These are phyloP conservation scores for Thamnophis elegans DNA, from an alignment of 2,797 vertebrate species.

Conservation along the genomic window DNA sequence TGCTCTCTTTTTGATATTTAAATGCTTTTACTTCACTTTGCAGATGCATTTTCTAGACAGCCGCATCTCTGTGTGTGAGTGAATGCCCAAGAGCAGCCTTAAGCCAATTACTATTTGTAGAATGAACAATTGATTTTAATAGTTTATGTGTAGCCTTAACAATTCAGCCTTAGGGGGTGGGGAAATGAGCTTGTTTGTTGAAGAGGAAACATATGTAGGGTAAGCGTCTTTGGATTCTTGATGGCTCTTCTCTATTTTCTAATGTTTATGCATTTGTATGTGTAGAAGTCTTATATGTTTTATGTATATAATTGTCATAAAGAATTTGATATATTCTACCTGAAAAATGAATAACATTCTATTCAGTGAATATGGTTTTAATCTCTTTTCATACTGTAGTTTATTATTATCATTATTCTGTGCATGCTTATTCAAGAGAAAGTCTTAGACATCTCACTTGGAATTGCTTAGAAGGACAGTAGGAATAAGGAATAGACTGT, in stretches of 20 bases:
- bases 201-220: slow-evolving; percentile 18
- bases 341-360: neutral
- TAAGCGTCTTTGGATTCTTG: slow-evolving; percentile 28
- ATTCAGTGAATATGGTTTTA: neutral
- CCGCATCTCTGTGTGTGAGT: slow-evolving; percentile 2
- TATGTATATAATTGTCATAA: neutral
- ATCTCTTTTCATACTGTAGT: neutral
- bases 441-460: neutral
- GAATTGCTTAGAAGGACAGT: neutral
- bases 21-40: slow-evolving; percentile 20
- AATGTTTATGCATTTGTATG: neutral
- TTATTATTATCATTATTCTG: neutral
- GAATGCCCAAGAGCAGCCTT: slow-evolving; percentile 7
- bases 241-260: slow-evolving; percentile 19
- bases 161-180: slow-evolving; percentile 7
- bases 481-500: neutral
- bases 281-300: neutral
- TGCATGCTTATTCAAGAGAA: neutral
- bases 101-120: slow-evolving; percentile 33
- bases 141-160: slow-evolving; percentile 19
- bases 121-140: slow-evolving; percentile 30
- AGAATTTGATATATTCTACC: neutral
- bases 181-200: slow-evolving; percentile 30
- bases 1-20: neutral
- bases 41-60: slow-evolving; percentile 7